These are phyloP conservation scores for Vulpes lagopus DNA, from an alignment of 2,113 vertebrate genomes.

Conservation along the genomic window DNA sequence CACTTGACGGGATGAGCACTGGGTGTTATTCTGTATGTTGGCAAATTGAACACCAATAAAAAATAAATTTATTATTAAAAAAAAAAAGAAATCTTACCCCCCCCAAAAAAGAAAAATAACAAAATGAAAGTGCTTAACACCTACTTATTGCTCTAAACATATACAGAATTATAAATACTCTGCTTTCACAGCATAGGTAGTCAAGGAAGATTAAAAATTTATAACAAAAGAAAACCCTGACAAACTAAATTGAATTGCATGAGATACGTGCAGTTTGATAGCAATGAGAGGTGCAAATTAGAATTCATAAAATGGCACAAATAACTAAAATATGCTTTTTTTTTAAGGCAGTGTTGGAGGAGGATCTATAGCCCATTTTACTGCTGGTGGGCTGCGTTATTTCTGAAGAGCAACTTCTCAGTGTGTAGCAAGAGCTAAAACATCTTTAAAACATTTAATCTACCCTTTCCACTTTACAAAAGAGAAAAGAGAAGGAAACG, in stretches of 20 bases:
- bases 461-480: neutral
- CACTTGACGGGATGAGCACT: too few species aligned
- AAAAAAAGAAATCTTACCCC: too few species aligned
- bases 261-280: neutral
- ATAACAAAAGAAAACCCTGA: neutral
- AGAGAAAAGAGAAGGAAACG: neutral
- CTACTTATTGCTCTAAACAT: neutral
- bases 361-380: neutral
- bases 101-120: too few species aligned
- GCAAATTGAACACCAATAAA: too few species aligned
- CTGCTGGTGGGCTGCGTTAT: neutral
- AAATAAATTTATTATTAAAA: too few species aligned
- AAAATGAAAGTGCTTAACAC: neutral
- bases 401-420: neutral
- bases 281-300: neutral
- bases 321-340: neutral
- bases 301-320: neutral
- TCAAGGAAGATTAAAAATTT: constrained; percentile 21
- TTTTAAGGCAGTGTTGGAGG: neutral
- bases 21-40: too few species aligned
- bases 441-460: neutral
- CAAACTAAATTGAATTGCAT: neutral
- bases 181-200: neutral
- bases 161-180: neutral
- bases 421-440: neutral